Percentiles rank a stretch among this genome's conserved stretches.
Conservation (phyloP, 2,797 vertebrate species). For the Pygocentrus nattereri region DNA sequence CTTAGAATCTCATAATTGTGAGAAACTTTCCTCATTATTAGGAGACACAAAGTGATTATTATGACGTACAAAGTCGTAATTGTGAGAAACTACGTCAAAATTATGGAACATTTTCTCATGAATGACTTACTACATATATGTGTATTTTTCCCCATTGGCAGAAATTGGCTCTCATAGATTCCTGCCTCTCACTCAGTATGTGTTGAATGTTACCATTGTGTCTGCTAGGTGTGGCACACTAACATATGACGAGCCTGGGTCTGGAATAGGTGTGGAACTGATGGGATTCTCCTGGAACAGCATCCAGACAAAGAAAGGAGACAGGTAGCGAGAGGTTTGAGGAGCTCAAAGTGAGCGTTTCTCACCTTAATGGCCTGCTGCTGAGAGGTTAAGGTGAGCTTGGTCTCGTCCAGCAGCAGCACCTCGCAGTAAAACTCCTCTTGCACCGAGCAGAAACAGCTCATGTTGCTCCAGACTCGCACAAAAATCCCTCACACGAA, state of each 20-base stretch:
- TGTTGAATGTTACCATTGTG: not conserved
- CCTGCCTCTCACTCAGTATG: not conserved
- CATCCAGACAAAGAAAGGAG: conserved; percentile 6
- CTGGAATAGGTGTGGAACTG: not conserved
- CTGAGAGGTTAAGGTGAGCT: conserved; percentile 85
- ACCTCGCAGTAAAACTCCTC: conserved; percentile 93
- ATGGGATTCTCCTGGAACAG: not conserved
- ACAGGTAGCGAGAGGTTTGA: not conserved
- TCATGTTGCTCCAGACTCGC: conserved; percentile 71
- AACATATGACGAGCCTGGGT: not conserved
- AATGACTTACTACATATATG: too few relatives aligned
- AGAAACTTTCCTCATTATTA: too few relatives aligned
- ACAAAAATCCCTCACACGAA: not conserved
- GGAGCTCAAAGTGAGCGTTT: not conserved
- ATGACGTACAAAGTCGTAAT: too few relatives aligned
- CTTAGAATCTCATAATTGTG: too few relatives aligned
- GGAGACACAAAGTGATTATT: too few relatives aligned
- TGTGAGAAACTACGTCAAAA: too few relatives aligned
- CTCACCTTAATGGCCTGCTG: conserved; percentile 89
- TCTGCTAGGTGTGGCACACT: conserved; percentile 24
- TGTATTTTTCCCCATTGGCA: too few relatives aligned
- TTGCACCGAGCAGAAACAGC: conserved; percentile 86
- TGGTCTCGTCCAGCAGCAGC: conserved; percentile 88
- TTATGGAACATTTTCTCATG: too few relatives aligned
- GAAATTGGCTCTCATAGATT: too few relatives aligned